A percentile compares a stretch with the other conserved stretches of the same genome.
Evolutionary conservation across 2,888 invertebrate species (phyloP).

Genomic region (Trachelus iudaicus): DNA sequence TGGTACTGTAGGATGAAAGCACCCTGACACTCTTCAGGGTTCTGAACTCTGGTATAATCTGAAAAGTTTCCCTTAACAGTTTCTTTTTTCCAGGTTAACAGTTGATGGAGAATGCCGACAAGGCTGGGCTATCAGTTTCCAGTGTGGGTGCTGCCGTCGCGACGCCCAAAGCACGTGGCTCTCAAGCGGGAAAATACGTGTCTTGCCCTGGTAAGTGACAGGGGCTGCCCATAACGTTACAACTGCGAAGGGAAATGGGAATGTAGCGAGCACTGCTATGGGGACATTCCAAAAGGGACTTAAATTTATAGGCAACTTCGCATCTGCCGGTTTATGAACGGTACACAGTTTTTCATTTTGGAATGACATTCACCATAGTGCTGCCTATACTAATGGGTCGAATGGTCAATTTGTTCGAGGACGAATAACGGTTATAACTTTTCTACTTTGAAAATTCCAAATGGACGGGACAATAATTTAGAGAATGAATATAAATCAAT

Average conservation of each 20-base stretch:
- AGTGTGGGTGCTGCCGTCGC: background rate
- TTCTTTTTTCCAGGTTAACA: background rate
- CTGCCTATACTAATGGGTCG: background rate
- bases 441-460: background rate
- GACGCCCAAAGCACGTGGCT: background rate
- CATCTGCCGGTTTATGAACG: background rate
- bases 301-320: background rate
- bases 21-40: background rate
- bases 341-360: background rate
- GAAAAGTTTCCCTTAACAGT: background rate
- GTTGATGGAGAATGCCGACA: background rate
- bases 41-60: background rate
- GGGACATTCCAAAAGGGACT: background rate
- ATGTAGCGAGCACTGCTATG: background rate
- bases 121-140: background rate
- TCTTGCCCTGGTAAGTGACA: background rate
- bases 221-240: background rate
- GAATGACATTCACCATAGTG: background rate
- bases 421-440: slow-evolving; percentile 40
- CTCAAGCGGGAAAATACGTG: background rate
- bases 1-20: background rate
- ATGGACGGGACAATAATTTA: slow-evolving; percentile 11
- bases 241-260: background rate
- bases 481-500: slow-evolving; percentile 13
- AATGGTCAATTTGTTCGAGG: slow-evolving; percentile 55